Evolutionary conservation across 2,888 invertebrate genomes (phyloP).

Genomic region (Cerceris rybyensis): DNA sequence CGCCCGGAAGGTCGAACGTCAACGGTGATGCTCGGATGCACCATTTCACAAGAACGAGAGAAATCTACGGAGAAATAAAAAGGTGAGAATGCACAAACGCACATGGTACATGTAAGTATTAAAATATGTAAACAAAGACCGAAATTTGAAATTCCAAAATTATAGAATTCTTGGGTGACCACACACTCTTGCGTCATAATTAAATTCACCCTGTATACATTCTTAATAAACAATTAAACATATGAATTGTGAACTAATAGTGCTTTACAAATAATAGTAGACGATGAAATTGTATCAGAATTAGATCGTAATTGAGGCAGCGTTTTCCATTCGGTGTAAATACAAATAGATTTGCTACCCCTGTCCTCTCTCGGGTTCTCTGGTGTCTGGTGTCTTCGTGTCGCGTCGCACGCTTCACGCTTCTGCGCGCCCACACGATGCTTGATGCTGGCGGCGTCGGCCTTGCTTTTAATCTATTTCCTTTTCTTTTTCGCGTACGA

Average conservation of each 20-base stretch:
- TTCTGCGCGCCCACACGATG: constrained; percentile 44
- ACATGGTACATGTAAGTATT: neutral
- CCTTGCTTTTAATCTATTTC: constrained; percentile 56
- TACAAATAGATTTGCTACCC: constrained; percentile 76
- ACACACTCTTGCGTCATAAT: no score
- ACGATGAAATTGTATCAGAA: no score
- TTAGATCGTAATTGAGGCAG: constrained; percentile 34
- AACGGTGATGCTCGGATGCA: constrained; percentile 24
- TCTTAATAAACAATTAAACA: no score
- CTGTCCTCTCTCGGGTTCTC: constrained; percentile 71
- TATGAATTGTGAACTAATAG: no score
- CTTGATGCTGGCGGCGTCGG: constrained; percentile 44
- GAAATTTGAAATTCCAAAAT: no score
- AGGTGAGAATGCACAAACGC: neutral
- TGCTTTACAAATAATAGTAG: no score
- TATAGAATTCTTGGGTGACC: no score
- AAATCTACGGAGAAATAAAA: neutral
- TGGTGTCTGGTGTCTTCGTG: constrained; percentile 71
- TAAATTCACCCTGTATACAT: no score
- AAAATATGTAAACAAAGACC: neutral
- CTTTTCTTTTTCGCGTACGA: constrained; percentile 30
- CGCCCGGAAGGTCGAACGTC: constrained; percentile 16
- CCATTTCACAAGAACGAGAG: constrained; percentile 35
- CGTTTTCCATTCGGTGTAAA: constrained; percentile 66
- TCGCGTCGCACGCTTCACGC: constrained; percentile 66